Evolutionary conservation across 1,140 invertebrate genomes (phyloP), one percentile per base, ranked within the genome.

Genomic region (Zaprionus capensis): DNA sequence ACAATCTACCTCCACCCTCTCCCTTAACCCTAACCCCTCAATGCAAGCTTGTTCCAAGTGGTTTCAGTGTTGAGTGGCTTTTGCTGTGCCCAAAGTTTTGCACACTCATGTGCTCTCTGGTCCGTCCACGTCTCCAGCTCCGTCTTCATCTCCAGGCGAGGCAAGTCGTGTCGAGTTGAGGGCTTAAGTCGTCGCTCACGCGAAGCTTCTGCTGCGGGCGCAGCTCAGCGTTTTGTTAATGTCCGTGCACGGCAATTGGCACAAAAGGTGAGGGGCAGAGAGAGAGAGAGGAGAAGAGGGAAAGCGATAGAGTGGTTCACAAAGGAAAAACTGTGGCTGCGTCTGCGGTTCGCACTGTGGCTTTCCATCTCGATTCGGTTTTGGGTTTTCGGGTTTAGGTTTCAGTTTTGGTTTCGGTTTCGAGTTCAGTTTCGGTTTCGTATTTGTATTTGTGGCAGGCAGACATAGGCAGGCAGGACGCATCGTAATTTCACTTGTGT

Each of bases 11-110:
- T 17, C 17, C 0, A n/a, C 7, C 9, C 9, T 34, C 31, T 11
- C 9, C 9, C 31, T 34, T 34, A 34, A 34, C 31, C 31, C 31
- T 11, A 49, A 55, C 69, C 68, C 68, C 15, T 76, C 64, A 53
- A 56, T 46, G n/a, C 41, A 74, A 80, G 84, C 78, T 80, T 88
- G 84, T 88, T 87, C 84, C 81, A 81, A 87, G 84, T 90, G 84
- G 85, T 90, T 90, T 88, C 81, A 84, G 84, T 79, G 81, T 63
- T 87, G 78, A 88, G 83, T 87, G 84, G 80, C 82, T 86, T 86
- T 88, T 70, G 84, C 61, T 71, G 70, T 71, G 77, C 56, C 74
- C 72, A 83, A 87, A 84, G 31, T 87, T 87, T 87, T 65, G 57
- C 71, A 83, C 84, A 88, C 83, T 86, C 83, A 80, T 82, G 77